A percentile compares a stretch with the other conserved stretches of the same genome.
Conservation (phyloP, 2,113 vertebrate genomes). For the Myiagra hebetior region DNA sequence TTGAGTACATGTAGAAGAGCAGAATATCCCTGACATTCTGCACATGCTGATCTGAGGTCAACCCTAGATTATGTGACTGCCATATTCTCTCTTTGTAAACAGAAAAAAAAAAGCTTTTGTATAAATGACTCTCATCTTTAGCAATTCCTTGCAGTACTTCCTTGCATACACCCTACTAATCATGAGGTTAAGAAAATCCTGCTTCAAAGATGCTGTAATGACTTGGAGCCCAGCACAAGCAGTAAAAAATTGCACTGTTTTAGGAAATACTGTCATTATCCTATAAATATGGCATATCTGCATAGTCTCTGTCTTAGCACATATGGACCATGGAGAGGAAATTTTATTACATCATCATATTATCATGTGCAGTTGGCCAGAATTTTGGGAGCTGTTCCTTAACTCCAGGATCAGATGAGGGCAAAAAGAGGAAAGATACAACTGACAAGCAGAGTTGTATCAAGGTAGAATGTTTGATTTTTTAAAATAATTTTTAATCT, state of each 20-base stretch:
- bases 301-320: slow-evolving; percentile 20
- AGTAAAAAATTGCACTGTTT: not conserved
- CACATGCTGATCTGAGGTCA: not conserved
- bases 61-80: not conserved
- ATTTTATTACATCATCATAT: slow-evolving; percentile 2
- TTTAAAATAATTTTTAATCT: not conserved
- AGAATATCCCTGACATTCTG: not conserved
- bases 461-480: not conserved
- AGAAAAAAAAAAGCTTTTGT: not conserved
- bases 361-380: not conserved
- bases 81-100: not conserved
- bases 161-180: not conserved
- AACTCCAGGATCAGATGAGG: not conserved
- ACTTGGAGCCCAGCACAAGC: not conserved
- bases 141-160: not conserved
- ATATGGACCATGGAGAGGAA: not conserved
- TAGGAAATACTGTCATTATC: slow-evolving; percentile 26
- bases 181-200: slow-evolving; percentile 9
- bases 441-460: not conserved
- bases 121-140: not conserved
- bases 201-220: not conserved
- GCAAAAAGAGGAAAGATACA: not conserved
- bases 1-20: not conserved
- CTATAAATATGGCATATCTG: not conserved
- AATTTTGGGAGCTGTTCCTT: not conserved